These are phyloP conservation scores for Hypercompe scribonia DNA, from an alignment of 2,888 invertebrate species.

Conservation along the genomic window DNA sequence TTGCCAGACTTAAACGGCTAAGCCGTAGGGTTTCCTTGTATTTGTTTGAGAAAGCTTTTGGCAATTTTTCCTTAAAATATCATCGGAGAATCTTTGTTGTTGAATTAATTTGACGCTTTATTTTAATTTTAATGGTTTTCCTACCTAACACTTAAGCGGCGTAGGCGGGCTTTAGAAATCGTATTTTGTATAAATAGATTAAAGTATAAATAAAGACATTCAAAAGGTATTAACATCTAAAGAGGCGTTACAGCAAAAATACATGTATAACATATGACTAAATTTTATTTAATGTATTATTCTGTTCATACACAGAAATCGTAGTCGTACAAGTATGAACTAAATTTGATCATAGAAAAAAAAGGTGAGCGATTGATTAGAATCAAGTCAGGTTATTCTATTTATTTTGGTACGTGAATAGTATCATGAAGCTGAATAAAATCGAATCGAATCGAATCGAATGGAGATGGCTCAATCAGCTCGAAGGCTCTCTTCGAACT, in stretches of 20 bases:
- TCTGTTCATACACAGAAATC: too few relatives aligned
- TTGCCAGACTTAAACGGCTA: constrained; percentile 37
- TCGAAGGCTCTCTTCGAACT: too few relatives aligned
- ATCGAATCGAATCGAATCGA: too few relatives aligned
- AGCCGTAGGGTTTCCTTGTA: constrained; percentile 27
- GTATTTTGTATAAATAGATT: constrained; percentile 18
- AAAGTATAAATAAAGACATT: neutral
- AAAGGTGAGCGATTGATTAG: too few relatives aligned
- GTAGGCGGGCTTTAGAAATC: constrained; percentile 18
- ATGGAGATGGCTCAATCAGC: too few relatives aligned
- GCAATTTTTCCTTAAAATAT: constrained; percentile 49
- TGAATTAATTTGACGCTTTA: constrained; percentile 50
- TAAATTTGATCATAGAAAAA: too few relatives aligned
- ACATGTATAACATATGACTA: too few relatives aligned
- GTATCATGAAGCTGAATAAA: too few relatives aligned
- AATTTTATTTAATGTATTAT: too few relatives aligned
- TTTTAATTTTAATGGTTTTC: constrained; percentile 51
- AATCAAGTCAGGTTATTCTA: too few relatives aligned
- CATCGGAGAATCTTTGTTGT: constrained; percentile 41
- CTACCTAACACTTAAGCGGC: constrained; percentile 28
- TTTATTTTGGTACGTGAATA: neutral
- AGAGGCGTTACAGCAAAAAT: neutral
- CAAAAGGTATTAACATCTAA: neutral
- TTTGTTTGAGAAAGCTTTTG: constrained; percentile 50
- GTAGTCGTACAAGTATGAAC: too few relatives aligned